Base-by-base conservation (phyloP, 2,113 vertebrate species). In the Centropristis striata region DNA sequence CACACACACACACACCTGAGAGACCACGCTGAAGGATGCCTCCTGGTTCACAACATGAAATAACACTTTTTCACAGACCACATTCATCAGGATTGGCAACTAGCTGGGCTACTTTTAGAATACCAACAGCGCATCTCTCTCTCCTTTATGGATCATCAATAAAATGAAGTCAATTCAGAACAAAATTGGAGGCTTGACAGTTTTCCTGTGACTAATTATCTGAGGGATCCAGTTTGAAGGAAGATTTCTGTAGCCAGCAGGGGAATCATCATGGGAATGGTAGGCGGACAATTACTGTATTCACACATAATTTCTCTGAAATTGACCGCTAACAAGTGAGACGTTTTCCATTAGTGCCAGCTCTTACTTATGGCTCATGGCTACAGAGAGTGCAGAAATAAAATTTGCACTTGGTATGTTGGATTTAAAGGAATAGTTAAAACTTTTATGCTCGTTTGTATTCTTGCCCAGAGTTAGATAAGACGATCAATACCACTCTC, bases 191-290 rank as follows among this genome's bases (percentile, higher is more conserved):
- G 41, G 25, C 41, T 49, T 83, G 50, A 80, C 84, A 59, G 63
- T 41, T 75, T 80, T 75, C 57, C 73, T 75, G 57, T 37, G 57
- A 85, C 76, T 82, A 65, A 90, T 74, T 75, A 84, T 86, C 44
- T 27, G 23, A 73, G 66, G 47, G 42, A 83, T 71, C 36, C 49
- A 21, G 51, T 83, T 27, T 51, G 47, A 81, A 46, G 41, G 64
- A 71, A 55, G 64, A 46, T 36, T 75, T 82, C 70, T 75, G 84
- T 44, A 58, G 70, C 79, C 81, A 79, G 32, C 41, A 51, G 70
- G 66, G 55, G 65, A 78, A 53, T 66, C 58, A 70, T 55, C 32
- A 54, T 5, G 23, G 71, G 51, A 85, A 73, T 21, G 42, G 20
- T 21, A 49, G 53, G 61, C 74, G 63, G 72, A 86, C 75, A 75